Conservation (phyloP, 1,140 invertebrate species). For the Drosophila paulistorum region DNA sequence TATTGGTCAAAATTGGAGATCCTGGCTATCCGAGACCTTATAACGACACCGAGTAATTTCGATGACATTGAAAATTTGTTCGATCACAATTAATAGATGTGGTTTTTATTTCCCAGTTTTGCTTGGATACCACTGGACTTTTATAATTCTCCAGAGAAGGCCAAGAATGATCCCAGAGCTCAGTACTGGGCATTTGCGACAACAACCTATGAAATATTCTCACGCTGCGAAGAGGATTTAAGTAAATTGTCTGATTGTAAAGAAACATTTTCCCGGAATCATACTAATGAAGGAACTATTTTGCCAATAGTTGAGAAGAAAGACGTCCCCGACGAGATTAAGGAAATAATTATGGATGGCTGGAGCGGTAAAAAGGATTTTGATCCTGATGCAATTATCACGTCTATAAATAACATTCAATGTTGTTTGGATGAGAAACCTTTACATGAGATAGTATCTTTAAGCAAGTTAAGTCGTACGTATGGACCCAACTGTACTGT, state of each 20-base stretch:
- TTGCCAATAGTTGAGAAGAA: constrained; percentile 87
- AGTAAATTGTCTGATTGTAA: background rate
- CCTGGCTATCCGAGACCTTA: constrained; percentile 87
- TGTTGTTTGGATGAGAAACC: background rate
- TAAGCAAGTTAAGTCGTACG: too few species aligned
- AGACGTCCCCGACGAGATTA: constrained; percentile 91
- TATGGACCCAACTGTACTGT: too few species aligned
- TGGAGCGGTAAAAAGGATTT: constrained; percentile 90
- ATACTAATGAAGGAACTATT: constrained; percentile 43
- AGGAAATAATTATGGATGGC: constrained; percentile 91
- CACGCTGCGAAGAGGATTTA: constrained; percentile 85
- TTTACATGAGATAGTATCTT: background rate
- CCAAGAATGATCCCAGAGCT: constrained; percentile 88
- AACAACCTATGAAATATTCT: constrained; percentile 95
- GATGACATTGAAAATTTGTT: background rate
- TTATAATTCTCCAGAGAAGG: constrained; percentile 87
- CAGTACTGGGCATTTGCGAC: constrained; percentile 92
- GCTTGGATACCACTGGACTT: constrained; percentile 94
- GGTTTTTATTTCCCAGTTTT: constrained; percentile 84
- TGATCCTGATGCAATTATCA: constrained; percentile 86
- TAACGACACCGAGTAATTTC: constrained; percentile 58
- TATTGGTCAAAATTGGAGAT: constrained; percentile 90
- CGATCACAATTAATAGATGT: too few species aligned
- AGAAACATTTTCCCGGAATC: too few species aligned
- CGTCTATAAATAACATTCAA: constrained; percentile 56